Evolutionary conservation across 1,140 invertebrate species (phyloP), one percentile per base, ranked within the genome.

Genomic region (Temnothorax longispinosus): DNA sequence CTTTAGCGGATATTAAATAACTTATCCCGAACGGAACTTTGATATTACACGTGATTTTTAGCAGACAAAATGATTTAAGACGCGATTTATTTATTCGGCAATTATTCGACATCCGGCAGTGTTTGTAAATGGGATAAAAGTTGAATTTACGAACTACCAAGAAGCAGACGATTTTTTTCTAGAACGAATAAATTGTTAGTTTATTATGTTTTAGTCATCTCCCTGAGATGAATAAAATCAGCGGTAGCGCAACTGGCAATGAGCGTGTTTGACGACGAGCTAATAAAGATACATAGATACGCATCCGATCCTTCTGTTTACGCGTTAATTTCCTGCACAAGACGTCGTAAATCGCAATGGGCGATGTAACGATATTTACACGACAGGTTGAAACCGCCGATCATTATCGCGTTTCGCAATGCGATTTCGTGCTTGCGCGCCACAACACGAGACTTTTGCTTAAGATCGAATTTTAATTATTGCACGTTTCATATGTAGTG

Each of bases 321-420:
- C 15, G 11, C 11, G 58, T 50, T 78, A 80, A 52, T 80, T 67
- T 7, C n/a, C 47, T 41, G 7, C 32, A 80, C 32, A 47, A 67
- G 47, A 67, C 62, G 32, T 64, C 27, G 32, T 80, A 65, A 52
- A 67, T 35, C 32, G 13, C 13, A 47, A 7, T 50, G 10, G 10
- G 6, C 50, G 47, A 65, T 4, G 7, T 65, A 78, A 65, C 27
- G 27, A n/a, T 38, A 41, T 65, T 80, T 54, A 62, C 47, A 54
- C 3, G 58, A 27, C 7, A 27, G 47, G 2, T 80, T 52, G 62
- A 78, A 32, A 64, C 18, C 6, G 58, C 27, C 76, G 44, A 67
- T 78, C 47, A 78, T 78, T 60, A 60, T 67, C 44, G 32, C 44
- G 32, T 65, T 65, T 67, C 44, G 44, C 15, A 50, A 65, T 13